Evolutionary conservation across 2,113 vertebrate species (phyloP), one percentile per base, ranked within the genome.

Genomic region (Fulmarus glacialis): DNA sequence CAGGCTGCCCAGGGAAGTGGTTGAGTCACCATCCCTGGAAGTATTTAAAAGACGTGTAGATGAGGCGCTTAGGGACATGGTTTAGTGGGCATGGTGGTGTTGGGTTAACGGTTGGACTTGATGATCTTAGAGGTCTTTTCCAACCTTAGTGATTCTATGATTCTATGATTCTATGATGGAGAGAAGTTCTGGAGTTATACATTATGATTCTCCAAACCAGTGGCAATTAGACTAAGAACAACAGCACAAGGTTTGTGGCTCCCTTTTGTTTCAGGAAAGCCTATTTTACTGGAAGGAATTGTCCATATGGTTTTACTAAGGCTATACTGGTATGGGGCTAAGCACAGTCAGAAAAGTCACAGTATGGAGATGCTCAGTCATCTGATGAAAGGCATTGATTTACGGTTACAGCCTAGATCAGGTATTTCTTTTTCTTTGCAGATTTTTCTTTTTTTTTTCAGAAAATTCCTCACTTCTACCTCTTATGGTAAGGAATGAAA

Each of bases 401-500:
- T 53, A 23, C 17, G 8, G 13, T 59, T 36, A 68, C 45, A 87
- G n/a, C 11, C 58, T 30, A 74, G 14, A 64, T 43, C 38, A 43
- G 36, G 19, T 38, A 53, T 48, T 89, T 58, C 8, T 36, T 59
- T 53, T 60, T 32, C 27, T 86, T 75, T 43, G 15, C 55, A 53
- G 21, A 43, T 34, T 43, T 38, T 32, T 47, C 5, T 50, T 21
- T 63, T 45, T 47, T 10, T 5, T 11, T 4, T 0, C 13, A 6
- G 8, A 81, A 90, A 82, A 50, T 26, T 26, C 23, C 32, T 82
- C 21, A 60, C 21, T 72, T 67, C 29, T 62, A n/a, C 10, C 14
- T 60, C 53, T 60, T 60, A 47, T 5, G 7, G 11, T 38, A 68
- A 79, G 17, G 87, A 64, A 78, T 16, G 1, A 62, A 60, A 53